Conservation (phyloP, 2,888 invertebrate genomes). For the Endomychus coccineus region DNA sequence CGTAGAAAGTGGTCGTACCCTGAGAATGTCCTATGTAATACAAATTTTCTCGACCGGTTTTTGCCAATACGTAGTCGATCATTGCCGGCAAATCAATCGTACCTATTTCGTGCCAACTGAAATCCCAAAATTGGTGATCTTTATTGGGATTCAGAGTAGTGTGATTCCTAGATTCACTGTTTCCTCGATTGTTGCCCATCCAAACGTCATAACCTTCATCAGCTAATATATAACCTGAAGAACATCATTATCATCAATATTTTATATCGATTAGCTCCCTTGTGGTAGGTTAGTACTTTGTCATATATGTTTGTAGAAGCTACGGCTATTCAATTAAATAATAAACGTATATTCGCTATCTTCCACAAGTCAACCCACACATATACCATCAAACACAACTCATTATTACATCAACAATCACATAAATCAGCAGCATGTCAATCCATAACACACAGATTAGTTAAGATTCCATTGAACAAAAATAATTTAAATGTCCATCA, state of each 20-base stretch:
- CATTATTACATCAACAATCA: no score
- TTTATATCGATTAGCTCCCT: no score
- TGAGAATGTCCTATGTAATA: constrained; percentile 78
- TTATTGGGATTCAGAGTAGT: constrained; percentile 21
- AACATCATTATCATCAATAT: constrained; percentile 1
- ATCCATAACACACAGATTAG: no score
- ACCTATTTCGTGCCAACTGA: constrained; percentile 79
- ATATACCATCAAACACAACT: no score
- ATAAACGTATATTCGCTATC: no score
- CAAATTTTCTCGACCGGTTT: constrained; percentile 52
- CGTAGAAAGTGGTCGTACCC: constrained; percentile 64
- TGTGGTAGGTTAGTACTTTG: no score
- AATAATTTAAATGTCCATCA: no score
- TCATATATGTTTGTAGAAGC: no score
- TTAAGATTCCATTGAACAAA: no score
- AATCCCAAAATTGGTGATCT: constrained; percentile 36
- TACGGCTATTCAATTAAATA: no score
- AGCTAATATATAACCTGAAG: constrained; percentile 27
- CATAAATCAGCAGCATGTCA: no score
- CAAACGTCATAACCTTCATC: constrained; percentile 34
- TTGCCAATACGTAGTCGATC: constrained; percentile 62
- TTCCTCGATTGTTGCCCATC: constrained; percentile 16
- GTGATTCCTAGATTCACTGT: constrained; percentile 14
- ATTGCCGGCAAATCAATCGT: constrained; percentile 72
- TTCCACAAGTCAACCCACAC: no score